phyloP scores from a whole-genome alignment of 1,140 invertebrate species.

The Saccostrea echinata region DNA sequence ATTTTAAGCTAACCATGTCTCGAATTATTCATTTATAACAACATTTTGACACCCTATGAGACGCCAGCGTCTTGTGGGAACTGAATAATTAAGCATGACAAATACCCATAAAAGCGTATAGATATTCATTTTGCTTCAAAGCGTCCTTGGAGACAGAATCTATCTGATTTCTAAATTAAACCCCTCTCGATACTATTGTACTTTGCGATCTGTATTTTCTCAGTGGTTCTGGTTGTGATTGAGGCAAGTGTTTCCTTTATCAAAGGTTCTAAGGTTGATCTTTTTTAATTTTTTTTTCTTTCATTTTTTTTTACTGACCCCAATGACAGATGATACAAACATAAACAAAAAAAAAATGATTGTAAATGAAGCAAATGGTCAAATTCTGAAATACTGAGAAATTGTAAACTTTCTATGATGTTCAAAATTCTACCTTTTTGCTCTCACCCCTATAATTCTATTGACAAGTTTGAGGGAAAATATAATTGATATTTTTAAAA shows the following conservation, averaged over 20 bases:
- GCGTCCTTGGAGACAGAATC: slow-evolving; percentile 7
- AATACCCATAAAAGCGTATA: slow-evolving; percentile 24
- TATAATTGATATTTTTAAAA: too few relatives aligned
- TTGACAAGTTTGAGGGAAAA: too few relatives aligned
- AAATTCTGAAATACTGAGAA: too few relatives aligned
- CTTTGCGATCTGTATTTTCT: background rate
- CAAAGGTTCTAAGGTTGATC: background rate
- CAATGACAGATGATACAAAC: too few relatives aligned
- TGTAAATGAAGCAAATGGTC: too few relatives aligned
- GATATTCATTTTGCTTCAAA: slow-evolving; percentile 24
- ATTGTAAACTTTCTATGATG: too few relatives aligned
- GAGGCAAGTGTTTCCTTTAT: background rate
- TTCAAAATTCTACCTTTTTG: too few relatives aligned
- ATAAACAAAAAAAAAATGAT: too few relatives aligned
- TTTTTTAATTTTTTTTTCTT: too few relatives aligned
- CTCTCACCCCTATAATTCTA: too few relatives aligned
- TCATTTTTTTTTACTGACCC: too few relatives aligned
- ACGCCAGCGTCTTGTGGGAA: background rate
- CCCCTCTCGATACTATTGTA: background rate
- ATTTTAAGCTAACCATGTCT: slow-evolving; percentile 14
- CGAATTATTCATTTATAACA: slow-evolving; percentile 32
- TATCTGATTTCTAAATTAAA: slow-evolving; percentile 35
- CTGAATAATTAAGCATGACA: slow-evolving; percentile 35
- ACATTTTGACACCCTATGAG: slow-evolving; percentile 21
- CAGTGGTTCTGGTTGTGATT: background rate